Conservation (phyloP, 1,140 invertebrate species). For the Penaeus vannamei region DNA sequence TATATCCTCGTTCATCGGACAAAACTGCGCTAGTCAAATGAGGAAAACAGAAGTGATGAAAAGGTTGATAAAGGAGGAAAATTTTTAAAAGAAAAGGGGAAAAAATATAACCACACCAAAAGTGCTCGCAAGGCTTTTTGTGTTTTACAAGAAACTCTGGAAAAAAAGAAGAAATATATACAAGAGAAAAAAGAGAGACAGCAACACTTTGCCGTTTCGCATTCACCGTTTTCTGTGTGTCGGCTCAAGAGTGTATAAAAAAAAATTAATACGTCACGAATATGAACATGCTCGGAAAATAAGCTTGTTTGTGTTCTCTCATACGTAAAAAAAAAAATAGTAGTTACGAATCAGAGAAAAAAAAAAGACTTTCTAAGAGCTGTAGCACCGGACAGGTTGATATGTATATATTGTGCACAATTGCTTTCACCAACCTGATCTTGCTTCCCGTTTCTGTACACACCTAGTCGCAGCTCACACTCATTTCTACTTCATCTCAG, state of each 20-base stretch:
- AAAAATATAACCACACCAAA: neutral
- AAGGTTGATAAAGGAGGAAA: conserved; percentile 8
- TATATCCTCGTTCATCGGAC: conserved; percentile 45
- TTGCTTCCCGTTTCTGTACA: conserved; percentile 58
- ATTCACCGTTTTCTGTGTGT: conserved; percentile 1
- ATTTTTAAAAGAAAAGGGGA: neutral
- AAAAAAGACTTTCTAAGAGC: conserved; percentile 48
- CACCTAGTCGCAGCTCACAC: conserved; percentile 65
- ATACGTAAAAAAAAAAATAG: conserved; percentile 48
- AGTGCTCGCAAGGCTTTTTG: conserved; percentile 23
- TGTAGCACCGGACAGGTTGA: conserved; percentile 60
- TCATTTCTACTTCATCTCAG: conserved; percentile 53
- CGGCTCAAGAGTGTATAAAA: conserved; percentile 49
- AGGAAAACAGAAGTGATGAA: conserved; percentile 9
- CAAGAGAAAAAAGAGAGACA: too few relatives aligned
- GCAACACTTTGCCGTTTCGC: neutral
- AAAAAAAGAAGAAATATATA: neutral
- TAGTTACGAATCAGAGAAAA: neutral
- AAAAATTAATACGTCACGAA: conserved; percentile 16
- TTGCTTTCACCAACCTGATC: conserved; percentile 64
- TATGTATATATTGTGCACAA: conserved; percentile 63
- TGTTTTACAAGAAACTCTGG: neutral
- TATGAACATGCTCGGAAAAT: conserved; percentile 41
- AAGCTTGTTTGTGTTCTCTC: conserved; percentile 54
- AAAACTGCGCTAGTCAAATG: conserved; percentile 53